Evolutionary conservation across 2,797 vertebrate genomes (phyloP), one percentile per base, ranked within the genome.

Genomic region (Rhinogobio ventralis): DNA sequence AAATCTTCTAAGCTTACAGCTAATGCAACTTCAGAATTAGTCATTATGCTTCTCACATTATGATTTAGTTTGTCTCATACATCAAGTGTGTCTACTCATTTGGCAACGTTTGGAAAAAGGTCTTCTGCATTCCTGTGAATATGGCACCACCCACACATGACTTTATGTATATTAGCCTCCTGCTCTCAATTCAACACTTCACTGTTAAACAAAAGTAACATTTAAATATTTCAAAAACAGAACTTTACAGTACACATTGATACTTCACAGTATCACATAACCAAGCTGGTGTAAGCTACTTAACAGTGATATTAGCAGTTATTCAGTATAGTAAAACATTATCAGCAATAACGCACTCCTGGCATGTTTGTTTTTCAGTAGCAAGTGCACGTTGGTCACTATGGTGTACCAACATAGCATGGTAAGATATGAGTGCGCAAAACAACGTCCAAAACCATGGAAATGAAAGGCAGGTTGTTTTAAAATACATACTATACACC

Each of bases 401-500:
- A 64, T n/a, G 72, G 49, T 42, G 13, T 49, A 42, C 86, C 55
- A 71, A 60, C n/a, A 25, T 88, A 45, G 88, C 85, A 87, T 80
- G 53, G 83, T 81, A 81, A 79, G 88, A 87, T 68, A 91, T 86
- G 67, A 85, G 51, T 86, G 81, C 90, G 91, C 91, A 89, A 90
- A 84, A 90, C 88, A 76, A 79, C 74, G 90, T 91, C 88, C 79
- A 90, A 90, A 92, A 88, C 84, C 46, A 86, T 84, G 62, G 67
- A 66, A 86, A 88, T 83, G 28, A 85, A 90, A 90, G 90, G 79
- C 81, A 89, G 85, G 89, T 85, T 86, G 86, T 89, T 83, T 79
- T 67, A 90, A 92, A 92, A 90, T 87, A 91, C 88, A 91, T 89
- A 90, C 79, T 90, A 92, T 92, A 93, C 92, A 75, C 75, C 62